Base-by-base conservation (phyloP, 2,888 invertebrate genomes). In the Phaonia tiefii region DNA sequence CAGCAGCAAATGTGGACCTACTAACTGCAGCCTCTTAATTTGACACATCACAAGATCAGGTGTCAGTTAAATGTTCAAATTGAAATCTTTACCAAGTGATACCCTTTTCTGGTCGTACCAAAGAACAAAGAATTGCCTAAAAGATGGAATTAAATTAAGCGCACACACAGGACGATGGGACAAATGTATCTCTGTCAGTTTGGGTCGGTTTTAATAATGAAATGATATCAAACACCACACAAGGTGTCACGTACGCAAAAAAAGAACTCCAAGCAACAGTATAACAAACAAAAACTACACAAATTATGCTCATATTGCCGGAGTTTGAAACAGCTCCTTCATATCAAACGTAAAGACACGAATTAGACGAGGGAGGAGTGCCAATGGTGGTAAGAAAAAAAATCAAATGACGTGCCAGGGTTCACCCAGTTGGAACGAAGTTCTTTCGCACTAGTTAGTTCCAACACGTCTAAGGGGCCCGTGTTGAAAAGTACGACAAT, bases 41-140 rank as follows among this genome's bases (percentile, higher is more conserved):
- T 88, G 89, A 88, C 88, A 88, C 86, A 87, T 86, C 87, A 87
- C 86, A 87, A 88, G 88, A 88, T 88, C 88, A 88, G 87, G 88
- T 88, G 88, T 87, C 89, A 88, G 81, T 58, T 81, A 44, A 58
- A 60, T 77, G 66, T 74, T 73, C n/a, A 75, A 79, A 60, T 51
- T 67, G 58, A 73, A 73, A 65, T 51, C 85, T 86, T 84, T 20
- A 22, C 22, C 22, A 42, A 42, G 63, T 63, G 63, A 42, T 63
- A 63, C 22, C 39, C 15, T 39, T 58, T 5, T 26, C n/a, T 26
- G 83, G 42, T 25, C 11, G 20, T 49, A 13, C 51, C 2, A 44
- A 20, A 25, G 25, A 8, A 8, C 7, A 49, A 1, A 11, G 44
- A 2, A 20, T 17, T 46, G 17, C 13, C 10, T 25, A 54, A 54